phyloP scores from a whole-genome alignment of 30 jellyfish, hydroid and myxozoan species.

The Turritopsis dohrnii region DNA sequence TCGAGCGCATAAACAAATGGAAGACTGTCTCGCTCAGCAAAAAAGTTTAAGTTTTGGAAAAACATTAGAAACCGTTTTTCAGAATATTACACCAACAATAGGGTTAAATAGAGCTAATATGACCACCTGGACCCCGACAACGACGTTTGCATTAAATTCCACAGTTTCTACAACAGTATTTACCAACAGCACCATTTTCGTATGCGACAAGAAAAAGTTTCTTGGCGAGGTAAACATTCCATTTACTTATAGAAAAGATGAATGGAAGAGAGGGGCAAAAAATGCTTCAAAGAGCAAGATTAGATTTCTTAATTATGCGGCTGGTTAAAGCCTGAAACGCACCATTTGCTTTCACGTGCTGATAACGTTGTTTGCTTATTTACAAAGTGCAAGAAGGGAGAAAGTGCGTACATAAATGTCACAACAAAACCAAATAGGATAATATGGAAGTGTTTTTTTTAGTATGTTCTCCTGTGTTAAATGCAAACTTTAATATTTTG shows the following conservation, averaged over 20 bases:
- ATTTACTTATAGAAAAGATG: background rate
- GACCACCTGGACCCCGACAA: background rate
- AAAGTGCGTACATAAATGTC: too few relatives aligned
- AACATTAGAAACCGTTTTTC: background rate
- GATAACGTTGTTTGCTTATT: too few relatives aligned
- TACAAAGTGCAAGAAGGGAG: too few relatives aligned
- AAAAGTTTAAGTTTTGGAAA: background rate
- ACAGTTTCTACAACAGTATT: slow-evolving; percentile 1
- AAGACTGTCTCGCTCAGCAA: slow-evolving; percentile 50
- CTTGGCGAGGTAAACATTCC: slow-evolving; percentile 26
- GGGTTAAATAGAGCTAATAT: background rate
- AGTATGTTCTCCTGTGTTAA: background rate
- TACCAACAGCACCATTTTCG: slow-evolving; percentile 39
- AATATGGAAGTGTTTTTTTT: too few relatives aligned
- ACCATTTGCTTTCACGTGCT: too few relatives aligned
- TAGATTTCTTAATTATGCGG: too few relatives aligned
- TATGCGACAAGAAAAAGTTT: slow-evolving; percentile 49
- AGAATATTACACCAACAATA: background rate
- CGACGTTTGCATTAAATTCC: background rate
- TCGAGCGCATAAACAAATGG: slow-evolving; percentile 87
- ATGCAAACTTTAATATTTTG: background rate
- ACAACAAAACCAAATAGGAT: too few relatives aligned
- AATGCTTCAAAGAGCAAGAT: too few relatives aligned
- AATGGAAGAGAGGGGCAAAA: too few relatives aligned
- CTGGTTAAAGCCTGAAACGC: too few relatives aligned